Percentiles rank a stretch among this genome's conserved stretches.
These are phyloP conservation scores for Perca flavescens DNA, from an alignment of 2,113 vertebrate genomes.

Conservation along the genomic window DNA sequence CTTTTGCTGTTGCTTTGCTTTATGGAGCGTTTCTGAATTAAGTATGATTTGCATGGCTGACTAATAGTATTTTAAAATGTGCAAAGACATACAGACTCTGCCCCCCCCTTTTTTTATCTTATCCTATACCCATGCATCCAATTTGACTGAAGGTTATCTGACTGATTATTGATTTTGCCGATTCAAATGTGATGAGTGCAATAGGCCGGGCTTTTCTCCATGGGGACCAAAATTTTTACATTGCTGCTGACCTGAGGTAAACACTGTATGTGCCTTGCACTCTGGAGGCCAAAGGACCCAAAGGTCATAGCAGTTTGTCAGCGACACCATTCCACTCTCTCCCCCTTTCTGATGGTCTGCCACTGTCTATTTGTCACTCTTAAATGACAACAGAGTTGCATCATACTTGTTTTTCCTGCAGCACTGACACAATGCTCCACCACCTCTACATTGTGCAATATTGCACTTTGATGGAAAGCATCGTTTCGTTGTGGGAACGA, in stretches of 20 bases:
- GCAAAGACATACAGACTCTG: conserved; percentile 19
- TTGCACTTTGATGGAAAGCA: conserved; percentile 41
- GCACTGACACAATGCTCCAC: conserved; percentile 69
- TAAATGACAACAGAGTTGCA: conserved; percentile 82
- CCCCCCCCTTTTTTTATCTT: not conserved
- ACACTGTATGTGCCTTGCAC: conserved; percentile 71
- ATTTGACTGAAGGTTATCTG: conserved; percentile 15
- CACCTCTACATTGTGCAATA: conserved; percentile 59
- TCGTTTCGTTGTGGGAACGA: conserved; percentile 15
- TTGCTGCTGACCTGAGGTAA: conserved; percentile 78
- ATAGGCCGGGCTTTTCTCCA: conserved; percentile 31
- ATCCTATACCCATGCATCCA: conserved; percentile 21
- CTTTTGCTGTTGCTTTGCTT: conserved; percentile 50
- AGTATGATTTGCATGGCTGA: conserved; percentile 31
- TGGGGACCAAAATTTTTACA: conserved; percentile 47
- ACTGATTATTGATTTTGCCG: conserved; percentile 42
- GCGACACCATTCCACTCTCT: conserved; percentile 75
- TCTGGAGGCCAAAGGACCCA: conserved; percentile 77
- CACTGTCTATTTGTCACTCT: conserved; percentile 83
- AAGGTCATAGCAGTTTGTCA: conserved; percentile 82
- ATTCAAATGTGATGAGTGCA: conserved; percentile 43
- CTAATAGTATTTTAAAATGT: conserved; percentile 44
- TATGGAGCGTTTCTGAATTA: conserved; percentile 48
- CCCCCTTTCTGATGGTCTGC: conserved; percentile 78
- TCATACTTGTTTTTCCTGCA: conserved; percentile 76